Conservation (phyloP, 2,888 invertebrate genomes). For the Megastigmus dorsalis region DNA sequence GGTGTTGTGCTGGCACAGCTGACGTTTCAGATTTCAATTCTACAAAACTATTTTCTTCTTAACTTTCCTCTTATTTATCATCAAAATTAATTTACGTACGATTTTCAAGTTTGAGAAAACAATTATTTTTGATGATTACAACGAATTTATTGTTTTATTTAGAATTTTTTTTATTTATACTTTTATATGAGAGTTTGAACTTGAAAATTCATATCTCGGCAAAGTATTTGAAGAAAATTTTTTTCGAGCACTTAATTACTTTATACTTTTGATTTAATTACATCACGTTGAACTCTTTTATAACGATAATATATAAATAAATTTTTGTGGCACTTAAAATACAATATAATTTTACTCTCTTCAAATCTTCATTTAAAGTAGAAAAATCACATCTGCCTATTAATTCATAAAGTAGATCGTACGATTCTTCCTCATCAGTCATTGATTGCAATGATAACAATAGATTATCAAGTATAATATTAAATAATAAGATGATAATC, state of each 20-base stretch:
- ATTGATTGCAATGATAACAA: slow-evolving; percentile 37
- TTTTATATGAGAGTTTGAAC: slow-evolving; percentile 5
- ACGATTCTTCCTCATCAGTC: slow-evolving; percentile 34
- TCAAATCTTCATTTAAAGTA: neutral
- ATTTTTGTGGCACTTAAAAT: slow-evolving; percentile 66
- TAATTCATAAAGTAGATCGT: neutral
- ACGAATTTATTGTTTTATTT: too few species aligned
- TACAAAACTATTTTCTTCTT: neutral
- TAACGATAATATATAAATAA: slow-evolving; percentile 56
- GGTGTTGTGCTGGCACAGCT: slow-evolving; percentile 36
- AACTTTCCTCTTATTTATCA: neutral
- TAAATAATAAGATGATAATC: neutral
- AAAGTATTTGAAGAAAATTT: slow-evolving; percentile 10
- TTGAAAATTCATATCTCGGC: neutral
- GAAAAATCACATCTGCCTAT: neutral
- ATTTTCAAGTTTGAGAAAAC: neutral
- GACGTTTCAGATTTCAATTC: neutral
- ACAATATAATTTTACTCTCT: slow-evolving; percentile 46
- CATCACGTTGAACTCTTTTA: slow-evolving; percentile 41
- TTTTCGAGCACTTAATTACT: slow-evolving; percentile 9
- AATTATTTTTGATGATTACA: too few species aligned
- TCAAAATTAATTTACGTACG: neutral
- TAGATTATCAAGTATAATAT: neutral
- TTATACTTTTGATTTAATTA: slow-evolving; percentile 48
- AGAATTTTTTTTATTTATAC: too few species aligned